phyloP scores from a whole-genome alignment of 92 coral and sea anemone genomes.

The Pocillopora grandis region DNA sequence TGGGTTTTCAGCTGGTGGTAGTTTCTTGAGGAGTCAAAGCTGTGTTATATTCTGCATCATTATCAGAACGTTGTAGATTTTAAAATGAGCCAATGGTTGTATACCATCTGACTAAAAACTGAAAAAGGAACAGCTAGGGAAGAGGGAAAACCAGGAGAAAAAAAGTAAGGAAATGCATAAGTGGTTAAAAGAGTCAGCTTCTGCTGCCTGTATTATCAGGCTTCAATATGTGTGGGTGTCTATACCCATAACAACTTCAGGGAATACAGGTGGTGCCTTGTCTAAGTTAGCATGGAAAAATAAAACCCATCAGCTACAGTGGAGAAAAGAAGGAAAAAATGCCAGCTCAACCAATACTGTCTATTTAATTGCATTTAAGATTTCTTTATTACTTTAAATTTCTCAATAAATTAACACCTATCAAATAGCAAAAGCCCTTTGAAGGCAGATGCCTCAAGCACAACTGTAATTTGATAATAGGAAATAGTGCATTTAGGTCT shows the following conservation, averaged over 20 bases:
- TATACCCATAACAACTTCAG: not conserved
- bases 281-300: constrained; percentile 22
- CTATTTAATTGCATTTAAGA: not conserved
- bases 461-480: too few relatives aligned
- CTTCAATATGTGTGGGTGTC: constrained; percentile 8
- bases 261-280: constrained; percentile 4
- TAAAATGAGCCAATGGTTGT: too few relatives aligned
- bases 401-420: not conserved
- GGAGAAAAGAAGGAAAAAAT: not conserved
- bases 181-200: constrained; percentile 7
- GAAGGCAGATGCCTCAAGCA: too few relatives aligned
- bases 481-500: too few relatives aligned
- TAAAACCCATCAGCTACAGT: not conserved
- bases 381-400: too few relatives aligned
- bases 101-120: not conserved
- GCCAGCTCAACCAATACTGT: not conserved
- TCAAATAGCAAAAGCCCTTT: not conserved
- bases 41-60: too few relatives aligned
- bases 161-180: not conserved
- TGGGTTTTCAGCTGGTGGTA: too few relatives aligned
- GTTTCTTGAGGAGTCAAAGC: too few relatives aligned
- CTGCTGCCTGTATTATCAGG: not conserved
- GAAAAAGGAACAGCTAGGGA: not conserved
- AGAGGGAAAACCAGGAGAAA: constrained; percentile 4
- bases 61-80: too few relatives aligned